A percentile compares a stretch with the other conserved stretches of the same genome.
phyloP scores from a whole-genome alignment of 2,113 vertebrate genomes.

The Periophthalmodon schlosseri region DNA sequence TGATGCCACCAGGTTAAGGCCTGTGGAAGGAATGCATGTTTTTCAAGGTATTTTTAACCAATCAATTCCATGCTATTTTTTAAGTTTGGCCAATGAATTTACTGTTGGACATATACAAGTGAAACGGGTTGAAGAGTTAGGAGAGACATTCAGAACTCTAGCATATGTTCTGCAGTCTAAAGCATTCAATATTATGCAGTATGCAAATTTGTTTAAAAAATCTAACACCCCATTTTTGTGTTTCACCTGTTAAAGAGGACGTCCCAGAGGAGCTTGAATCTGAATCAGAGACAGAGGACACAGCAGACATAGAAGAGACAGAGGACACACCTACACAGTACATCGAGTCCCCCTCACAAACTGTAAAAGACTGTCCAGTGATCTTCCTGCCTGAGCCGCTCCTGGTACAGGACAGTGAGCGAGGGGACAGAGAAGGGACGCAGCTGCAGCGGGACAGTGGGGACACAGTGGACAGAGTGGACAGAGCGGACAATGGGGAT shows the following conservation, averaged over 20 bases:
- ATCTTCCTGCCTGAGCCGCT: background rate
- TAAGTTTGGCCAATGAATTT: no score
- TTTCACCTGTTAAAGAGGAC: slow-evolving; percentile 57
- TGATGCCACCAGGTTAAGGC: no score
- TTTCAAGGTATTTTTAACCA: no score
- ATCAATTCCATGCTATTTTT: no score
- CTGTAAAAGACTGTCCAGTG: background rate
- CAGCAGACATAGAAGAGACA: background rate
- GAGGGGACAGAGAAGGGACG: background rate
- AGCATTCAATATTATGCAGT: no score
- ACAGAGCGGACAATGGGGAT: slow-evolving; percentile 16
- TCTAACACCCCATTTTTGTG: background rate
- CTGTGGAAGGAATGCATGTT: no score
- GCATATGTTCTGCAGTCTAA: no score
- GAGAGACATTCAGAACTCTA: no score
- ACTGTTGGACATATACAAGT: no score
- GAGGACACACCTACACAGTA: background rate
- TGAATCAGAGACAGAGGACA: slow-evolving; percentile 48
- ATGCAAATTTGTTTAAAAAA: background rate
- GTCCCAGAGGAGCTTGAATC: slow-evolving; percentile 49
- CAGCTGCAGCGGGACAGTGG: slow-evolving; percentile 29
- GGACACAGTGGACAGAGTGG: background rate
- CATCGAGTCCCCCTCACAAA: slow-evolving; percentile 19
- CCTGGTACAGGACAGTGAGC: slow-evolving; percentile 7
- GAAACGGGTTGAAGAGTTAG: no score